Evolutionary conservation across 2,888 invertebrate genomes (phyloP).

Genomic region (Nomada flava): DNA sequence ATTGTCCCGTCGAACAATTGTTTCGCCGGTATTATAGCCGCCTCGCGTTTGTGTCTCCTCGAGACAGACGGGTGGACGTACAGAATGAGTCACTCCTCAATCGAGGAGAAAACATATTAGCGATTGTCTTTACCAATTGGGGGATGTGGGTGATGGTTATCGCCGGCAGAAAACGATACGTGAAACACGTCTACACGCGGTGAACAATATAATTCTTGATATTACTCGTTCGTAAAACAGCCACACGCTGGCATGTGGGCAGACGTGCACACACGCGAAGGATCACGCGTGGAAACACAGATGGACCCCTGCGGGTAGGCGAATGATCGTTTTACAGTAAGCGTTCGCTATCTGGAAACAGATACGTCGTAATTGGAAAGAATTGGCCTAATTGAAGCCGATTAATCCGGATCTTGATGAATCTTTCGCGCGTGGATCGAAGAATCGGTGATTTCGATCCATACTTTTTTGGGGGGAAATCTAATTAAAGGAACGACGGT

Average conservation of each 20-base stretch:
- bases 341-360: conserved; percentile 70
- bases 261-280: conserved; percentile 31
- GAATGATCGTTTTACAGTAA: conserved; percentile 67
- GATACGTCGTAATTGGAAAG: conserved; percentile 67
- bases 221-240: conserved; percentile 39
- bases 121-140: conserved; percentile 83
- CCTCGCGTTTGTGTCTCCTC: conserved; percentile 33
- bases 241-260: conserved; percentile 51
- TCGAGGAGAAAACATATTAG: conserved; percentile 81
- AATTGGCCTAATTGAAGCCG: conserved; percentile 70
- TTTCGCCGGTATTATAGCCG: conserved; percentile 70
- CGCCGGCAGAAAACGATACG: conserved; percentile 62
- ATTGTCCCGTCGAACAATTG: conserved; percentile 74
- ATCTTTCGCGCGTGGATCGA: conserved; percentile 60
- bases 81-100: conserved; percentile 80
- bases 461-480: neutral
- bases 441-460: conserved; percentile 58
- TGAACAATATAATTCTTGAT: conserved; percentile 55
- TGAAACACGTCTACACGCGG: conserved; percentile 28
- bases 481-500: neutral
- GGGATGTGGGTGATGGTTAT: conserved; percentile 78
- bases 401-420: conserved; percentile 66
- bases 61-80: conserved; percentile 50
- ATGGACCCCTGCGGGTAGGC: conserved; percentile 74
- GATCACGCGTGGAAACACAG: conserved; percentile 50